Percentiles rank a stretch among this genome's conserved stretches.
Evolutionary conservation across 2,888 invertebrate species (phyloP).

Genomic region (Phrixothrix hirtus): DNA sequence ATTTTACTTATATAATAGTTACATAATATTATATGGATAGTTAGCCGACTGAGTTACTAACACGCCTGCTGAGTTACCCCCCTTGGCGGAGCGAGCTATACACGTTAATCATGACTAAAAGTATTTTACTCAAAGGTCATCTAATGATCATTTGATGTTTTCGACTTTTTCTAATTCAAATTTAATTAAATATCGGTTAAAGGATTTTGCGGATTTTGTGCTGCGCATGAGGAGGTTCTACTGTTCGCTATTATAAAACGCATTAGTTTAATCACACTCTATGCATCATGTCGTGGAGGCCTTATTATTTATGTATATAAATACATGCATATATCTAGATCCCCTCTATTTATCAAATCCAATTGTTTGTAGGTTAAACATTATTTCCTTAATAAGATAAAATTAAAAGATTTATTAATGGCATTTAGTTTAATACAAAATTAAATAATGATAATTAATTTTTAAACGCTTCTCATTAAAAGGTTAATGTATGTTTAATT

Average conservation of each 20-base stretch:
- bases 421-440: too few species aligned
- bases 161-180: slow-evolving; percentile 9
- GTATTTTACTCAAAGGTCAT: slow-evolving; percentile 33
- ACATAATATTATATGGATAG: slow-evolving; percentile 16
- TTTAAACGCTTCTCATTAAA: too few species aligned
- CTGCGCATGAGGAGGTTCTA: slow-evolving; percentile 15
- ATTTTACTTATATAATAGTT: too few species aligned
- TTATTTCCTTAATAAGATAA: too few species aligned
- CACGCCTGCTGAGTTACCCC: slow-evolving; percentile 36
- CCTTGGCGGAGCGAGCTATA: slow-evolving; percentile 33
- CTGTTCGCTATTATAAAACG: slow-evolving; percentile 8
- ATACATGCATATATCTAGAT: too few species aligned
- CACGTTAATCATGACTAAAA: slow-evolving; percentile 39
- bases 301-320: too few species aligned
- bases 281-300: too few species aligned
- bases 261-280: slow-evolving; percentile 15
- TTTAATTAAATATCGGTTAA: slow-evolving; percentile 23
- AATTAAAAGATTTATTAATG: too few species aligned
- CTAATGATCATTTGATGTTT: slow-evolving; percentile 30
- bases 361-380: too few species aligned
- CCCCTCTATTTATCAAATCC: too few species aligned
- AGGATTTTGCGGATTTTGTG: slow-evolving; percentile 21
- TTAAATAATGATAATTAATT: too few species aligned
- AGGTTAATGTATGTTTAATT: too few species aligned
- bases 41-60: slow-evolving; percentile 25